Conservation (phyloP, 1,140 invertebrate genomes). For the Homarus americanus region DNA sequence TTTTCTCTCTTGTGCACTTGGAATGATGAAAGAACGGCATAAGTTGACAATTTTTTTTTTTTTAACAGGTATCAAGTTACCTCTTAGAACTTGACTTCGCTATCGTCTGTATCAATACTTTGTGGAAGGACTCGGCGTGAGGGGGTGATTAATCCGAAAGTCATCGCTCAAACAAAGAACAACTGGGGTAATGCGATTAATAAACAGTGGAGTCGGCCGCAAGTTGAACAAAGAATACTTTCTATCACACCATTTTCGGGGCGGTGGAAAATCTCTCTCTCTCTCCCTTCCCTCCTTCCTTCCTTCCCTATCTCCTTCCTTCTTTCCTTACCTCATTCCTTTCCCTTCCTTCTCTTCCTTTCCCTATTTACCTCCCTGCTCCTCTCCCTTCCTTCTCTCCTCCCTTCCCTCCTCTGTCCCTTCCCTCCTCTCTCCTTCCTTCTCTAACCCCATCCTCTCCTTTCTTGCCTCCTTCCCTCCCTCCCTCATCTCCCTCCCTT, state of each 20-base stretch:
- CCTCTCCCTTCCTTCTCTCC: background rate
- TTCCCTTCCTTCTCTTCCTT: background rate
- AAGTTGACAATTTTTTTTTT: background rate
- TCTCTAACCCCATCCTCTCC: too few species aligned
- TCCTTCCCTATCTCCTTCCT: background rate
- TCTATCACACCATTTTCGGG: slow-evolving; percentile 30
- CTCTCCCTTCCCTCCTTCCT: background rate
- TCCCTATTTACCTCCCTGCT: background rate
- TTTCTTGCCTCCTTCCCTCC: too few species aligned
- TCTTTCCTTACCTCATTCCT: background rate
- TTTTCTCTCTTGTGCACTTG: background rate
- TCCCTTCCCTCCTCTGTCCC: background rate
- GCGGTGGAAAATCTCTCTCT: background rate
- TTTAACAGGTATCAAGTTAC: too few species aligned
- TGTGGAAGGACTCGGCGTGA: background rate
- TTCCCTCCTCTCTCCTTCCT: too few species aligned
- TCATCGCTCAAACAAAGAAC: slow-evolving; percentile 48
- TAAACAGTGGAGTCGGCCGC: slow-evolving; percentile 37
- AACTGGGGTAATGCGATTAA: slow-evolving; percentile 47
- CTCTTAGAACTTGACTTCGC: too few species aligned
- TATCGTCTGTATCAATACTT: background rate
- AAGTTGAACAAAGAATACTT: slow-evolving; percentile 45
- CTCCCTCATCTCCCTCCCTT: too few species aligned
- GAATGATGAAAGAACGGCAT: background rate
- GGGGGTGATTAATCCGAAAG: slow-evolving; percentile 18